A percentile compares a stretch with the other conserved stretches of the same genome.
phyloP scores from a whole-genome alignment of 2,797 vertebrate genomes.

The Anabacerthia variegaticeps region DNA sequence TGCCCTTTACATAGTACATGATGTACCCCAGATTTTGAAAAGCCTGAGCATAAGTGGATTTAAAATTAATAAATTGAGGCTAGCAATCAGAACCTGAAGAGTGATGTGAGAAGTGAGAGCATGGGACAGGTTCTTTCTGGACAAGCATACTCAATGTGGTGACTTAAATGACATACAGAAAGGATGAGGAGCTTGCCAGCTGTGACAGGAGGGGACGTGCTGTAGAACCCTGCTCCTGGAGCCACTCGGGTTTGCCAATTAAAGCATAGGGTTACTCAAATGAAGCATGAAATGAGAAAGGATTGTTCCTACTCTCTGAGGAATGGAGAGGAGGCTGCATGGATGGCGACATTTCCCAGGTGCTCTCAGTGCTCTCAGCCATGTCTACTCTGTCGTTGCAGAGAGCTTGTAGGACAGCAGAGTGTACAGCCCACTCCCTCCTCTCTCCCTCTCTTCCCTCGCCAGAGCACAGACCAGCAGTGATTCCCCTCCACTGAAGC shows the following conservation, averaged over 20 bases:
- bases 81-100: not conserved
- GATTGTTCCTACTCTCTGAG: not conserved
- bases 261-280: not conserved
- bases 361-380: not conserved
- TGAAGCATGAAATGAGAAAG: not conserved
- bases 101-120: not conserved
- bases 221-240: not conserved
- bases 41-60: not conserved
- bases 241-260: accelerated
- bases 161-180: not conserved
- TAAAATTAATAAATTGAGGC: not conserved
- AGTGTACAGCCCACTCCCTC: not conserved
- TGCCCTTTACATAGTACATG: not conserved
- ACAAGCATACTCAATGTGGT: not conserved
- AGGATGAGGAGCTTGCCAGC: not conserved
- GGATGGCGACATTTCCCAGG: not conserved
- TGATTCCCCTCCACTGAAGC: not conserved
- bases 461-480: not conserved
- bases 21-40: not conserved
- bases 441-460: not conserved
- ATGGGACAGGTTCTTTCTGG: not conserved
- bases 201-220: not conserved
- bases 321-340: not conserved
- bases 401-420: not conserved
- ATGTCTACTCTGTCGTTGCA: not conserved